Evolutionary conservation across 1,140 invertebrate genomes (phyloP).

Genomic region (Cydia fagiglandana): DNA sequence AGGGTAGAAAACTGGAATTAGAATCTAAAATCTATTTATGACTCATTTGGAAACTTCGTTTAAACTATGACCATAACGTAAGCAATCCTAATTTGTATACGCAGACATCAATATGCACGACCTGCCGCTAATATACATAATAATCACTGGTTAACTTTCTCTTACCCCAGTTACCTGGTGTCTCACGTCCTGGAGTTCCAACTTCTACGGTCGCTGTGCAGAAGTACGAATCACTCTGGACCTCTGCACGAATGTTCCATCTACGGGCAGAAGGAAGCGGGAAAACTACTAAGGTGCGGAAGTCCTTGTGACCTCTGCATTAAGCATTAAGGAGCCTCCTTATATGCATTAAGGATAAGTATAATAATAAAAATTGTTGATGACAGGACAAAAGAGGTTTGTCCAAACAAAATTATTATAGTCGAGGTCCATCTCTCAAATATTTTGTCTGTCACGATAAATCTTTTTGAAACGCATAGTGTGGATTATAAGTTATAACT

Average conservation of each 20-base stretch:
- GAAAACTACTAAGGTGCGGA: constrained; percentile 67
- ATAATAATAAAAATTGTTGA: not conserved
- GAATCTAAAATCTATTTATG: not conserved
- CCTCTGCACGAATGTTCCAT: constrained; percentile 69
- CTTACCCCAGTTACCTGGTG: constrained; percentile 82
- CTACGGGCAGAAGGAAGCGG: constrained; percentile 66
- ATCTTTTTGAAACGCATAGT: no score
- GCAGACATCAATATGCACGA: not conserved
- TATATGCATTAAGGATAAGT: constrained; percentile 9
- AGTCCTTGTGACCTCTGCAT: not conserved
- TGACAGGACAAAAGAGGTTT: no score
- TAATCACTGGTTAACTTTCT: constrained; percentile 28
- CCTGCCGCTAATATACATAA: not conserved
- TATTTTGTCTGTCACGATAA: no score
- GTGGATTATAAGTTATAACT: no score
- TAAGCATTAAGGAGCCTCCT: no score
- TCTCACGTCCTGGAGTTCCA: constrained; percentile 85
- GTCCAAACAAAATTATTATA: no score
- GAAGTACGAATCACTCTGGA: constrained; percentile 72
- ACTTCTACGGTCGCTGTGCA: constrained; percentile 83
- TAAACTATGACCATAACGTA: not conserved
- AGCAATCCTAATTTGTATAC: not conserved
- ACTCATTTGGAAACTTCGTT: not conserved
- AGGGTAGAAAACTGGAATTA: not conserved
- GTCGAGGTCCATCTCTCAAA: no score